Evolutionary conservation across 2,113 vertebrate genomes (phyloP).

Genomic region (Dicerorhinus sumatrensis): DNA sequence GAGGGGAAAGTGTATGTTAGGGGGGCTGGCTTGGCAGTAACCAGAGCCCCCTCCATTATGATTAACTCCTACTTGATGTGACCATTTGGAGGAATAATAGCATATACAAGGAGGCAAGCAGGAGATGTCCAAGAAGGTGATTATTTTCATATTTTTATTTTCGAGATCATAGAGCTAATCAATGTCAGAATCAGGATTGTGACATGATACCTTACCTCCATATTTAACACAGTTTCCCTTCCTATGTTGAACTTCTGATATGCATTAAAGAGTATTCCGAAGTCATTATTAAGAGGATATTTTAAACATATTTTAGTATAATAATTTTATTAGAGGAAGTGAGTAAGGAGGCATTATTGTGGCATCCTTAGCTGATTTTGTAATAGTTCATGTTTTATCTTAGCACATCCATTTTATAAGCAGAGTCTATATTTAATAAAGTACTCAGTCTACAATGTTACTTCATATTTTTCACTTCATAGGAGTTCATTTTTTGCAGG

Average conservation of each 20-base stretch:
- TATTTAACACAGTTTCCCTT: not conserved
- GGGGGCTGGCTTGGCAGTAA: not conserved
- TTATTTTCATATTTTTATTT: not conserved
- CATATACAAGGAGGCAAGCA: not conserved
- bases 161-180: not conserved
- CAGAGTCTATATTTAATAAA: not conserved
- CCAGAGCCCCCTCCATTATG: not conserved
- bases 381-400: not conserved
- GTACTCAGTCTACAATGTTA: not conserved
- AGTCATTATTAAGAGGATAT: not conserved
- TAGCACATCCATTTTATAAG: not conserved
- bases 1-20: accelerated
- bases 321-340: not conserved
- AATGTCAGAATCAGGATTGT: not conserved
- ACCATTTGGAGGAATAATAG: not conserved
- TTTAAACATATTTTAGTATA: not conserved
- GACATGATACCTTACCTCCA: not conserved
- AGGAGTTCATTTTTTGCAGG: not conserved
- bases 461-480: conserved; percentile 33
- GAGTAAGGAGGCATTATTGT: not conserved
- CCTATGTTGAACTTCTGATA: not conserved
- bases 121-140: not conserved
- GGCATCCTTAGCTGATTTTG: not conserved
- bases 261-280: not conserved
- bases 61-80: not conserved